These are phyloP conservation scores for Lymantria monacha DNA, from an alignment of 2,888 invertebrate genomes.

Conservation along the genomic window DNA sequence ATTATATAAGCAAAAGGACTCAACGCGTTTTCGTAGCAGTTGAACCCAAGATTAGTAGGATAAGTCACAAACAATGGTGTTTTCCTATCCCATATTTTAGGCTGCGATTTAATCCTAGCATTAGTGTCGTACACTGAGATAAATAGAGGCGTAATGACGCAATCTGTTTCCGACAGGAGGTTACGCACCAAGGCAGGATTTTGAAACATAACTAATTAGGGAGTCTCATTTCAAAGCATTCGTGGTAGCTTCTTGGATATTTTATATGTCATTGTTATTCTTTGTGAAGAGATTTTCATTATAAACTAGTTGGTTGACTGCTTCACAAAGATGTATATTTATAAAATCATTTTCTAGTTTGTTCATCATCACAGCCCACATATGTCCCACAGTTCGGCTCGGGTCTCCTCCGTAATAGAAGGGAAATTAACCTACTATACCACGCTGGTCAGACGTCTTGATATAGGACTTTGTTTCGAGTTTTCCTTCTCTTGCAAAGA, in stretches of 20 bases:
- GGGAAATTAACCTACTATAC: too few relatives aligned
- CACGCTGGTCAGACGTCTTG: too few relatives aligned
- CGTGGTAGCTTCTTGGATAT: constrained; percentile 1
- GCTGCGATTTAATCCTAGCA: constrained; percentile 1
- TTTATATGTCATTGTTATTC: constrained; percentile 9
- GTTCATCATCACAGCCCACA: too few relatives aligned
- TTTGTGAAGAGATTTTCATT: background rate
- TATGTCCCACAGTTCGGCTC: too few relatives aligned
- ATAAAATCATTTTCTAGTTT: too few relatives aligned
- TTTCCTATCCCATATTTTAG: background rate
- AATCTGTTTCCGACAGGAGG: constrained; percentile 13
- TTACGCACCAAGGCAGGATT: constrained; percentile 7
- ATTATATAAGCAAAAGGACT: background rate
- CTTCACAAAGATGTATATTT: too few relatives aligned
- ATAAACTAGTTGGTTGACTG: background rate
- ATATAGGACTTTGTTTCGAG: too few relatives aligned
- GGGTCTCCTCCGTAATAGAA: too few relatives aligned
- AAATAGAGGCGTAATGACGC: constrained; percentile 20
- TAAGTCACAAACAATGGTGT: background rate
- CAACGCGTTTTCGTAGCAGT: background rate
- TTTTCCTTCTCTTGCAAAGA: too few relatives aligned
- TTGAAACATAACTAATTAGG: constrained; percentile 29
- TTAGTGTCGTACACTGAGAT: constrained; percentile 11
- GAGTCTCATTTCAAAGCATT: constrained; percentile 12
- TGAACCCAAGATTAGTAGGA: background rate